Percentiles rank a stretch among this genome's conserved stretches.
Evolutionary conservation across 2,797 vertebrate genomes (phyloP).

Genomic region (Macropodus opercularis): DNA sequence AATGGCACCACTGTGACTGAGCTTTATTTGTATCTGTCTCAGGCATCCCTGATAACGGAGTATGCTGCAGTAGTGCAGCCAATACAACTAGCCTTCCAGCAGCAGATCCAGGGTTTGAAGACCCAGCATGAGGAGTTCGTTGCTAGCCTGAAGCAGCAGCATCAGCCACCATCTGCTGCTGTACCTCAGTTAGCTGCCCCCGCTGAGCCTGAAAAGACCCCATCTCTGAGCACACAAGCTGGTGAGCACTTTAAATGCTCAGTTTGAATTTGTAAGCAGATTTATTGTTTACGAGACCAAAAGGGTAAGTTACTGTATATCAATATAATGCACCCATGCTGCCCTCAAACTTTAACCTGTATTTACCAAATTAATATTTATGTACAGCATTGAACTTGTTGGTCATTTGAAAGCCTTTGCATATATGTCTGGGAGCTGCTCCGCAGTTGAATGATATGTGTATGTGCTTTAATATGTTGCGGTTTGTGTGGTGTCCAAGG

Average conservation of each 20-base stretch:
- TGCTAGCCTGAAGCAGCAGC: slow-evolving; percentile 87
- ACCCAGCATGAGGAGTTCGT: slow-evolving; percentile 95
- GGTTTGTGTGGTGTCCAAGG: slow-evolving; percentile 70
- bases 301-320: no score
- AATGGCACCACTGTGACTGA: no score
- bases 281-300: no score
- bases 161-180: slow-evolving; percentile 75
- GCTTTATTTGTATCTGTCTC: slow-evolving; percentile 6
- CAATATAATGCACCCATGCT: no score
- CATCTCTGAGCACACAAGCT: slow-evolving; percentile 70
- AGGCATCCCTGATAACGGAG: slow-evolving; percentile 95
- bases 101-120: slow-evolving; percentile 95
- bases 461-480: not conserved
- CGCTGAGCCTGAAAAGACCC: slow-evolving; percentile 67
- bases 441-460: no score
- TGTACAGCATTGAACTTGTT: no score
- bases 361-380: no score
- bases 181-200: slow-evolving; percentile 66
- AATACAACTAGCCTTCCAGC: slow-evolving; percentile 94
- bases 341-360: not conserved
- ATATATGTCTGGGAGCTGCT: no score
- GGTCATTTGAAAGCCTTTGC: no score
- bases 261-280: no score
- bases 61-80: slow-evolving; percentile 92
- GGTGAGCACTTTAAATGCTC: slow-evolving; percentile 69